Conservation (phyloP, 2,797 vertebrate species). For the Falco rusticolus region DNA sequence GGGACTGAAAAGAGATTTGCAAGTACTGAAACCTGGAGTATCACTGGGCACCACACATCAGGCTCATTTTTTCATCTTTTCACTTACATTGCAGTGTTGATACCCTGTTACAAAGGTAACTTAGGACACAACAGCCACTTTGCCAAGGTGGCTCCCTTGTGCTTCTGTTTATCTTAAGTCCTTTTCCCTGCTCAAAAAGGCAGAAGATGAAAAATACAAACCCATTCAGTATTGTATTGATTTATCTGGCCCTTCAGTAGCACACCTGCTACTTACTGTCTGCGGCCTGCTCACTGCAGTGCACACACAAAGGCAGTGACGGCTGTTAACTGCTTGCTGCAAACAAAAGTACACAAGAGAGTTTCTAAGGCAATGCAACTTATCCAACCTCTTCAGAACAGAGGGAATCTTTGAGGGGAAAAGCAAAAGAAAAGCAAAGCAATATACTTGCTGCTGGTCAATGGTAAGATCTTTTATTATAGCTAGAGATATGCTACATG, state of each 20-base stretch:
- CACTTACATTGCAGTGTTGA: rapidly evolving
- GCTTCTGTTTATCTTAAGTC: neutral
- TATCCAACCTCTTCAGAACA: rapidly evolving
- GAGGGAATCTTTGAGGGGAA: rapidly evolving
- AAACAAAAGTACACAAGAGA: rapidly evolving
- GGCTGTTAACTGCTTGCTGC: neutral
- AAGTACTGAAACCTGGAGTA: rapidly evolving
- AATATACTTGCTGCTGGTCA: neutral
- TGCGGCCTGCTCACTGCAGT: rapidly evolving
- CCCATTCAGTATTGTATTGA: rapidly evolving
- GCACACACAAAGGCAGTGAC: rapidly evolving
- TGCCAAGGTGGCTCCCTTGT: neutral
- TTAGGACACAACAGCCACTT: rapidly evolving
- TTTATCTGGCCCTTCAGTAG: neutral
- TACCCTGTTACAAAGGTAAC: rapidly evolving
- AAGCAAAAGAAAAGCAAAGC: neutral
- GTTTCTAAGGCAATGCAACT: rapidly evolving
- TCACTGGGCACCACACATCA: rapidly evolving
- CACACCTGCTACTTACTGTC: rapidly evolving
- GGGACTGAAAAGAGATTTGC: neutral
- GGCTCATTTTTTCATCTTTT: rapidly evolving
- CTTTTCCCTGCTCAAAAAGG: neutral
- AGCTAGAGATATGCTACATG: neutral
- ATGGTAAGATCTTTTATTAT: neutral
- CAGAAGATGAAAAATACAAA: neutral